Percentiles rank a stretch among this genome's conserved stretches.
phyloP scores from a whole-genome alignment of 2,113 vertebrate genomes.

The Neodon shergylaensis region DNA sequence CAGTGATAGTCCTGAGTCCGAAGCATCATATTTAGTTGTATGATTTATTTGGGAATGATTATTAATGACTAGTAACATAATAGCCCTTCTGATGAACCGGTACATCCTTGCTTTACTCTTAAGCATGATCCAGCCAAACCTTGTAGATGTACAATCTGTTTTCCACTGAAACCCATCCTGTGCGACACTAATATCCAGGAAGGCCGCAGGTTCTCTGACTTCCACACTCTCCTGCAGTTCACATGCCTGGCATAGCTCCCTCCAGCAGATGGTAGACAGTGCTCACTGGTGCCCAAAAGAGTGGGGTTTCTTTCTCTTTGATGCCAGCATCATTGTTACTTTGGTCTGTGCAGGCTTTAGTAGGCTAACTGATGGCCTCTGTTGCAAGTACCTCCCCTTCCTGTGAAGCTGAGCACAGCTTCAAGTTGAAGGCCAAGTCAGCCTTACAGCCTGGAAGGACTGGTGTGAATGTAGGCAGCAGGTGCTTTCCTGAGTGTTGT shows the following conservation, averaged over 20 bases:
- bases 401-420: not conserved
- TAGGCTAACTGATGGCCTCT: not conserved
- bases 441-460: not conserved
- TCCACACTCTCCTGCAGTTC: not conserved
- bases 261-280: not conserved
- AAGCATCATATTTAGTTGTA: constrained; percentile 29
- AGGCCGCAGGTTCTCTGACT: not conserved
- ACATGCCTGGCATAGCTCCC: not conserved
- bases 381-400: not conserved
- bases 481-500: not conserved
- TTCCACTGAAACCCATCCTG: constrained; percentile 9
- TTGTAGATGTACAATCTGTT: constrained; percentile 20
- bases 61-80: not conserved
- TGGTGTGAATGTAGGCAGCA: not conserved
- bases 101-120: not conserved
- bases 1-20: not conserved
- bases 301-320: constrained; percentile 30
- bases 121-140: constrained; percentile 12
- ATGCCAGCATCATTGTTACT: not conserved
- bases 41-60: constrained; percentile 35
- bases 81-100: not conserved
- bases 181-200: not conserved
- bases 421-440: not conserved
- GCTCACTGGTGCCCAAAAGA: not conserved
- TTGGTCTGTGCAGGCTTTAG: not conserved